A percentile compares a stretch with the other conserved stretches of the same genome.
Evolutionary conservation across 2,113 vertebrate genomes (phyloP).

Genomic region (Nicator chloris): DNA sequence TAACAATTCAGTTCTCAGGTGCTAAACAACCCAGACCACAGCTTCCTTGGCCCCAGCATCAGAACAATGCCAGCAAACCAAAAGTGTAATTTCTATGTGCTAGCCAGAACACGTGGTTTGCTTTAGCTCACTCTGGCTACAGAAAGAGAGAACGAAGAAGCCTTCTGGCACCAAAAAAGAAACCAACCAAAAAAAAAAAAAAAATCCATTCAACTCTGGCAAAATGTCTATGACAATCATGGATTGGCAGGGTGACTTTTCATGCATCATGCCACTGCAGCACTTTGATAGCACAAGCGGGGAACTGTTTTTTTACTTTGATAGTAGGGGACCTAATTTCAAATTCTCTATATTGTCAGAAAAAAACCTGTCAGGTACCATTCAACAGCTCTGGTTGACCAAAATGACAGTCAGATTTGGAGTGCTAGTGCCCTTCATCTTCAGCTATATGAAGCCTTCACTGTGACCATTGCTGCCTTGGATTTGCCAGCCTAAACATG

Average conservation of each 20-base stretch:
- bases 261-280: accelerated
- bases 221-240: neutral
- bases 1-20: neutral
- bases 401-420: neutral
- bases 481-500: neutral
- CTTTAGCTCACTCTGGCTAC: neutral
- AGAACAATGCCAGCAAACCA: neutral
- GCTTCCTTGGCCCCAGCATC: neutral
- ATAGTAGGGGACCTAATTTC: neutral
- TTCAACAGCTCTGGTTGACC: neutral
- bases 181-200: neutral
- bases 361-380: neutral
- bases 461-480: neutral
- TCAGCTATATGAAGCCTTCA: neutral
- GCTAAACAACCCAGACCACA: neutral
- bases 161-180: neutral
- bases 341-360: neutral
- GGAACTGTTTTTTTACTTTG: neutral
- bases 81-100: neutral
- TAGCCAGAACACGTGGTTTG: accelerated
- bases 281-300: neutral
- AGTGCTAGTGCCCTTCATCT: neutral
- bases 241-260: neutral
- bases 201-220: accelerated
- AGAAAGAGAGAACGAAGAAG: neutral